A percentile compares a stretch with the other conserved stretches of the same genome.
These are phyloP conservation scores for Lasioglossum oenotherae DNA, from an alignment of 2,888 invertebrate species.

Conservation along the genomic window DNA sequence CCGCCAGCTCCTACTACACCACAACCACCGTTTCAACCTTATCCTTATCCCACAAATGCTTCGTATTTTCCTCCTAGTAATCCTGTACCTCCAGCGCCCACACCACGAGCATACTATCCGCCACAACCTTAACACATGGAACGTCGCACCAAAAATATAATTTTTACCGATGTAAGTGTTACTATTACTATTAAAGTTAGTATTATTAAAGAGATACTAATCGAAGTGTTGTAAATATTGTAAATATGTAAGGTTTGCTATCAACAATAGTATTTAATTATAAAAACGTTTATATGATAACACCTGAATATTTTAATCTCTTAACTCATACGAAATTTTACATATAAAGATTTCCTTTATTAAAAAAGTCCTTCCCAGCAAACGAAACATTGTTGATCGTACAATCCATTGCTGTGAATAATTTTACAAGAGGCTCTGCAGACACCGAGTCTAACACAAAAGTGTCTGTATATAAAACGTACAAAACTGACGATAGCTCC, in stretches of 20 bases:
- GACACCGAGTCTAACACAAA: conserved; percentile 78
- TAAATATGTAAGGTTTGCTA: conserved; percentile 56
- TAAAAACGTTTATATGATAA: conserved; percentile 44
- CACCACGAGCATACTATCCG: conserved; percentile 80
- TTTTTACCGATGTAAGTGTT: conserved; percentile 32
- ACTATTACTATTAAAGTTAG: conserved; percentile 46
- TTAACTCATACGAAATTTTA: conserved; percentile 52
- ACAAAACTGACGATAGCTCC: conserved; percentile 74
- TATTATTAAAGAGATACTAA: conserved; percentile 30
- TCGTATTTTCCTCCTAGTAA: conserved; percentile 78
- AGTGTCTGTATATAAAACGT: conserved; percentile 79
- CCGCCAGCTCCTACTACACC: conserved; percentile 72
- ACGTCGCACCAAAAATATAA: conserved; percentile 38
- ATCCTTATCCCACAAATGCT: conserved; percentile 79
- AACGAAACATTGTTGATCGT: conserved; percentile 65
- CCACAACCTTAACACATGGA: conserved; percentile 74
- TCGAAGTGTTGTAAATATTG: conserved; percentile 65
- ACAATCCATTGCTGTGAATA: conserved; percentile 73
- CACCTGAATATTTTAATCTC: conserved; percentile 1
- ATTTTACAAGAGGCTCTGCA: conserved; percentile 75
- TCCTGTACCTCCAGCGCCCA: conserved; percentile 75
- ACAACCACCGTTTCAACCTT: conserved; percentile 74
- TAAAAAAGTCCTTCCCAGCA: conserved; percentile 71
- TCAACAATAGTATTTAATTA: conserved; percentile 41
- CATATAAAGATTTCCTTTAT: conserved; percentile 82